Evolutionary conservation across 2,888 invertebrate species (phyloP), one percentile per base, ranked within the genome.

Genomic region (Andrena fulva): DNA sequence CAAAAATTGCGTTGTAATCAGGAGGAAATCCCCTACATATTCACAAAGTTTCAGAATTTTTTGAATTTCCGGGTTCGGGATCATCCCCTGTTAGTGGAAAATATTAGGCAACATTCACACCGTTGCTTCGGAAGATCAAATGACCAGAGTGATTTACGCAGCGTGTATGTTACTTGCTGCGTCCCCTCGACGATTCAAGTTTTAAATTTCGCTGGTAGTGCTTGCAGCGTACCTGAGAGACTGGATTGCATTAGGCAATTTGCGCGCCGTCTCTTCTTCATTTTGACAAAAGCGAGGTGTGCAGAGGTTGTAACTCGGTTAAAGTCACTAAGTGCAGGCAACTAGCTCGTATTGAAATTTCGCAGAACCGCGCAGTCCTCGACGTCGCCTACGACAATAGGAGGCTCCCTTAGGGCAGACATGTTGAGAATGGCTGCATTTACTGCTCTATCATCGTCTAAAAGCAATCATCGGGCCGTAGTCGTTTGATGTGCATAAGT

Each of bases 291-390:
- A 73, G 81, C 66, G 62, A 68, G 56, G 70, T 59, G 72, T 69
- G 74, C 60, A 68, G 73, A 59, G 63, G 52, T 67, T 72, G 77
- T 87, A 87, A 87, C 84, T 80, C 82, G 77, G 76, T 87, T 87
- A 87, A 86, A 79, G 69, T 74, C 35, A 31, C 87, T 86, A 86
- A 86, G 87, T 86, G 86, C 87, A 85, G 74, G 74, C 76, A 56
- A 80, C 74, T 64, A 33, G 72, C 54, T 68, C 59, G 29, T 33
- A 80, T 70, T 74, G 80, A 74, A 85, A 85, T 85, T 84, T 84
- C 84, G 63, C 54, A 27, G 77, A 72, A 77, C 67, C 64, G 8
- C 3, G 56, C 33, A 20, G 60, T 56, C 31, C 83, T 73, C 64
- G 76, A 48, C 54, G 80, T 74, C 76, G 74, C 67, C 59, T 29